A percentile compares a stretch with the other conserved stretches of the same genome.
Evolutionary conservation across 2,888 invertebrate species (phyloP).

Genomic region (Ischnura elegans): DNA sequence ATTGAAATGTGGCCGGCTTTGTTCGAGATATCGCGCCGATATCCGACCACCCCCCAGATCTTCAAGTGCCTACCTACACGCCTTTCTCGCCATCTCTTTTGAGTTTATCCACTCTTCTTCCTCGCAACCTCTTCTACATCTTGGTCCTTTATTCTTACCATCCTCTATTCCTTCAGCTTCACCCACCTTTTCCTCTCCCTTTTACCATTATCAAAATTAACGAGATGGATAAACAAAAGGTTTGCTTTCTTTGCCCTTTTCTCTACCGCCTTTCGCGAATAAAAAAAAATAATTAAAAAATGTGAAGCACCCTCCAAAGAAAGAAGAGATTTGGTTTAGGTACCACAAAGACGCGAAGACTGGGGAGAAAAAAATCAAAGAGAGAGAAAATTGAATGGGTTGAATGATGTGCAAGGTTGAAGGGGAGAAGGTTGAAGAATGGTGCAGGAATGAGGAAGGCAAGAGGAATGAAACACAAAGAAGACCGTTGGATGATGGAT

Average conservation of each 20-base stretch:
- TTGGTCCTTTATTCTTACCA: neutral
- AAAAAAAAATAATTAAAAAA: constrained; percentile 71
- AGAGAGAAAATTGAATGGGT: neutral
- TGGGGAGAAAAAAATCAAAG: neutral
- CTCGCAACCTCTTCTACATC: neutral
- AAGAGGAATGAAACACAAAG: neutral
- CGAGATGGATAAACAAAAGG: constrained; percentile 53
- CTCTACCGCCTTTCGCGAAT: neutral
- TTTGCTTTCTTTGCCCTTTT: neutral
- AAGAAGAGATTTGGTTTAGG: neutral
- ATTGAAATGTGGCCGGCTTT: neutral
- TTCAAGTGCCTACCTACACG: neutral
- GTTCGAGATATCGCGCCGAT: neutral
- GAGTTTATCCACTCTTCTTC: neutral
- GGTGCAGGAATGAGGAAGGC: neutral
- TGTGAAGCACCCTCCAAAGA: constrained; percentile 60
- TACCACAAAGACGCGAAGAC: neutral
- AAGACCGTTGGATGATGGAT: neutral
- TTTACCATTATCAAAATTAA: constrained; percentile 40
- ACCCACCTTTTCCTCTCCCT: neutral
- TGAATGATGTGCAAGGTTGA: neutral
- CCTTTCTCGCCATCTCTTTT: constrained; percentile 35
- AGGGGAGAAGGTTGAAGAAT: neutral
- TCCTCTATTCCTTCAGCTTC: too few species aligned
- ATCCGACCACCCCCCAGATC: neutral